Conservation (phyloP, 2,888 invertebrate genomes). For the Himalopsyche tibetana region DNA sequence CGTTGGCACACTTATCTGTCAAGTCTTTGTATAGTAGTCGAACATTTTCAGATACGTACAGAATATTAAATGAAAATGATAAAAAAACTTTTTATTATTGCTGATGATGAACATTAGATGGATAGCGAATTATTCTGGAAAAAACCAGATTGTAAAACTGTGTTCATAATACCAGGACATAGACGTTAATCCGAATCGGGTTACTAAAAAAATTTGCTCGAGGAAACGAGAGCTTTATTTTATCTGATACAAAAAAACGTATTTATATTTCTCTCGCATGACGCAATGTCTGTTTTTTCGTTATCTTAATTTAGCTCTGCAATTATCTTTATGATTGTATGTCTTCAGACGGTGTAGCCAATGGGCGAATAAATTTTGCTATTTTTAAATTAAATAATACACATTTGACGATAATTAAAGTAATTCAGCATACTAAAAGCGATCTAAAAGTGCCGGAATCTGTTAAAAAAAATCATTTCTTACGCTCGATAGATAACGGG, state of each 20-base stretch:
- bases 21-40: too few relatives aligned
- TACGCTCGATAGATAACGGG: background rate
- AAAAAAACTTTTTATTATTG: too few relatives aligned
- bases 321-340: slow-evolving; percentile 1
- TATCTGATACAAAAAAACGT: background rate
- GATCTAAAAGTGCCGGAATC: background rate
- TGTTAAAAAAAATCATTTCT: background rate
- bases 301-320: background rate
- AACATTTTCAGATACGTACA: too few relatives aligned
- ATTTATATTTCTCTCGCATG: background rate
- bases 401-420: background rate
- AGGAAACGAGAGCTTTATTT: too few relatives aligned
- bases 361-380: background rate
- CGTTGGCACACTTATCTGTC: too few relatives aligned
- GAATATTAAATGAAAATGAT: too few relatives aligned
- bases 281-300: background rate
- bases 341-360: background rate
- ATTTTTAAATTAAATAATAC: slow-evolving; percentile 9
- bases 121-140: too few relatives aligned
- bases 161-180: too few relatives aligned
- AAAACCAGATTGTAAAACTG: too few relatives aligned
- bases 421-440: background rate
- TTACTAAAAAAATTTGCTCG: too few relatives aligned
- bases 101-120: too few relatives aligned
- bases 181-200: too few relatives aligned